Conservation (phyloP, 2,888 invertebrate species). For the Oegoconia quadripuncta region DNA sequence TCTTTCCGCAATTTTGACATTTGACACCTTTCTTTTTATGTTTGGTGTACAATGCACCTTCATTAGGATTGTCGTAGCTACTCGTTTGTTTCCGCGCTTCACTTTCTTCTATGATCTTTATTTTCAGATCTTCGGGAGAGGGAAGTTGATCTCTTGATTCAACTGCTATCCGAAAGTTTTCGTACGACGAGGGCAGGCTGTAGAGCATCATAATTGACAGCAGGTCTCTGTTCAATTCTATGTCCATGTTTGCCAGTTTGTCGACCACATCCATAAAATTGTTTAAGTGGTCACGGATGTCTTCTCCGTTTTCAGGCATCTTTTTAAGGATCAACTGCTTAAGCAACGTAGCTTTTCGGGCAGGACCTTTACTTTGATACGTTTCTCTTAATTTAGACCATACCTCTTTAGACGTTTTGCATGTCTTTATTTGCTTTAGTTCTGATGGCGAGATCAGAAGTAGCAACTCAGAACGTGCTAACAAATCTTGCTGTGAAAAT, state of each 20-base stretch:
- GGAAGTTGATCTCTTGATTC: constrained; percentile 39
- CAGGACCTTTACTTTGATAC: constrained; percentile 44
- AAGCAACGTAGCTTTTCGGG: constrained; percentile 46
- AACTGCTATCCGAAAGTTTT: constrained; percentile 39
- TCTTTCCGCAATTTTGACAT: neutral
- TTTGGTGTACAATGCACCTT: constrained; percentile 1
- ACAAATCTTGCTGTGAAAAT: too few species aligned
- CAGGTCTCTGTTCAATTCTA: constrained; percentile 32
- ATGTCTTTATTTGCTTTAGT: constrained; percentile 28
- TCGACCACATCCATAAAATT: constrained; percentile 40
- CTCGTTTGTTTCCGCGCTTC: constrained; percentile 11
- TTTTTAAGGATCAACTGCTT: constrained; percentile 39
- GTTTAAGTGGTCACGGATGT: constrained; percentile 37
- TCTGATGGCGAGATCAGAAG: too few species aligned
- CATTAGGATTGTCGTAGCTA: neutral
- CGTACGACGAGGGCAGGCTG: constrained; percentile 33
- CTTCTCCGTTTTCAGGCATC: constrained; percentile 32
- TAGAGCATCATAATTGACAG: constrained; percentile 38
- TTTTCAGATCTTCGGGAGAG: constrained; percentile 24
- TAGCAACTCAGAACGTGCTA: too few species aligned
- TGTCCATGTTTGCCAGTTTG: constrained; percentile 36
- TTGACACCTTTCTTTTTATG: constrained; percentile 1
- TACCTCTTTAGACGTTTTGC: constrained; percentile 30
- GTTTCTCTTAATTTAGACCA: constrained; percentile 41
- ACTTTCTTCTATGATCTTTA: constrained; percentile 33